These are phyloP conservation scores for Paedocypris sp. DNA, from an alignment of 2,113 vertebrate species.

Conservation along the genomic window DNA sequence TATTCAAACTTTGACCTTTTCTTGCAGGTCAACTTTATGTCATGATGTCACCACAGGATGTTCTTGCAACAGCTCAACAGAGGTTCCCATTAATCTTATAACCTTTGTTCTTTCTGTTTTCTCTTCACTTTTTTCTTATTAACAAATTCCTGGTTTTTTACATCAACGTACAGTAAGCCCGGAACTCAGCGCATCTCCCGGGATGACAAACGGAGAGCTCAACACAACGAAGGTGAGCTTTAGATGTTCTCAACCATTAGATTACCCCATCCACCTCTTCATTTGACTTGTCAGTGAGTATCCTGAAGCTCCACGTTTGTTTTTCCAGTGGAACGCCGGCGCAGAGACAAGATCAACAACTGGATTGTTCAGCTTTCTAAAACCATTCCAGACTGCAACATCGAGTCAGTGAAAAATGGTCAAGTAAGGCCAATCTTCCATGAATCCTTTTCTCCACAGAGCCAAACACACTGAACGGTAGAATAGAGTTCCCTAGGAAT, in stretches of 20 bases:
- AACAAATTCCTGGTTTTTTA: background rate
- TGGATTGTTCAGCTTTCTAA: slow-evolving; percentile 96
- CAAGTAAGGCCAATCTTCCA: too few species aligned
- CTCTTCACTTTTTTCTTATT: background rate
- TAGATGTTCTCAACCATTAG: background rate
- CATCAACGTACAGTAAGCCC: slow-evolving; percentile 64
- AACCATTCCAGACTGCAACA: slow-evolving; percentile 84
- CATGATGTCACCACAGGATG: slow-evolving; percentile 95
- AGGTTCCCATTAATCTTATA: slow-evolving; percentile 63
- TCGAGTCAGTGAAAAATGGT: slow-evolving; percentile 83
- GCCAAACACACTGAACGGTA: too few species aligned
- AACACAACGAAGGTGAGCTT: slow-evolving; percentile 83
- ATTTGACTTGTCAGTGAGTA: too few species aligned
- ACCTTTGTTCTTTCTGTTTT: background rate
- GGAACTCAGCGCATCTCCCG: slow-evolving; percentile 76
- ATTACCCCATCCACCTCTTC: background rate
- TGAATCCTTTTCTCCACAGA: too few species aligned
- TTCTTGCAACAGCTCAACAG: slow-evolving; percentile 73
- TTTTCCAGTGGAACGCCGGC: slow-evolving; percentile 76
- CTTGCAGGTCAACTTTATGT: slow-evolving; percentile 82
- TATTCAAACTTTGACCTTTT: background rate
- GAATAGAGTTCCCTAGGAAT: too few species aligned
- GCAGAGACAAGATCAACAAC: slow-evolving; percentile 92
- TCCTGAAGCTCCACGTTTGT: too few species aligned
- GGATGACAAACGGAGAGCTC: slow-evolving; percentile 87